Evolutionary conservation across 2,888 invertebrate genomes (phyloP), one percentile per base, ranked within the genome.

Genomic region (Bombylius major): DNA sequence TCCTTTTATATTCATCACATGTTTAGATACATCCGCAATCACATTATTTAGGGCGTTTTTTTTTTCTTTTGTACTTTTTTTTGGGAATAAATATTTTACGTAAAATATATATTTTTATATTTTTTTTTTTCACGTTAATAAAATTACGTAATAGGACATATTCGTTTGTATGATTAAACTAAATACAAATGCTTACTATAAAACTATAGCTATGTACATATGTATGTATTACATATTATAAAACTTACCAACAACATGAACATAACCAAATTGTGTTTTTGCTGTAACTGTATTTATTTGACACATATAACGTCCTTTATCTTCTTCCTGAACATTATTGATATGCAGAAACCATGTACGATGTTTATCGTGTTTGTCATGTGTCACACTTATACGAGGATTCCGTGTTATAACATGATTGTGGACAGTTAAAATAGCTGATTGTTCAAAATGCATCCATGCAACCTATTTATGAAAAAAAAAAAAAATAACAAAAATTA

Each of bases 401-500:
- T 93, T 93, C 66, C 91, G 82, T 55, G 93, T 93, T 74, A 94
- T 93, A 70, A 94, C 93, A 78, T 93, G 92, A 76, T 89, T 91
- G 77, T 93, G 91, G 53, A 93, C 92, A 50, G 93, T 92, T 69
- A 94, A 76, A 68, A 94, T 93, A 51, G 93, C 92, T 54, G 91
- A 91, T 75, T 91, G 91, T 73, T 93, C 93, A 73, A 89, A 92
- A 74, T 93, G 89, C 87, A 94, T 93, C 94, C 93, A 94, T 66
- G 93, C 94, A 62, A 94, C 92, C 94, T 94, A 77, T 8, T 11
- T 11, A 11, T 42, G 5, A 42, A 8, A 34, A 42, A 42, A 42
- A 42, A 42, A 11, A 42, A 42, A 42, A 42, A 42, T 11, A 42
- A 1, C 1, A 42, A 42, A 11, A 36, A 5, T 36, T 8, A 36